These are phyloP conservation scores for Phataginus tetradactyla DNA, from an alignment of 2,797 vertebrate species.

Conservation along the genomic window DNA sequence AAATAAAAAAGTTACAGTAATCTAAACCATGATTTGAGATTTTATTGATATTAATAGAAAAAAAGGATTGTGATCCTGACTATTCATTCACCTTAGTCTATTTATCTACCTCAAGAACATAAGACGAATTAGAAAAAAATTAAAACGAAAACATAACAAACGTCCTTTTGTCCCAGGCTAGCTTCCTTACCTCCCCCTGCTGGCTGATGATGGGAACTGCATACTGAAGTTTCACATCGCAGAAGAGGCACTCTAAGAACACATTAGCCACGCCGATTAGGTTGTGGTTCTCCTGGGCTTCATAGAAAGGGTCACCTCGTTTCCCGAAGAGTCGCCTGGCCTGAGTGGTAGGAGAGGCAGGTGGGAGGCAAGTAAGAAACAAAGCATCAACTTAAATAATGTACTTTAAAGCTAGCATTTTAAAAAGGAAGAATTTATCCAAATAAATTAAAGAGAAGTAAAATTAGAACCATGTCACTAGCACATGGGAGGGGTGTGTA, in stretches of 20 bases:
- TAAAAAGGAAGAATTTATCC: background rate
- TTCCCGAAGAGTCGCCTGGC: slow-evolving; percentile 89
- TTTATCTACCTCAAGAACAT: background rate
- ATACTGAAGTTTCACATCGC: slow-evolving; percentile 96
- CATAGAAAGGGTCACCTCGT: slow-evolving; percentile 95
- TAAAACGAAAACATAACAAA: no score
- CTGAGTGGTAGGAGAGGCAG: slow-evolving; percentile 80
- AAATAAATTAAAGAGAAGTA: background rate
- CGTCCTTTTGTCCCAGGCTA: background rate
- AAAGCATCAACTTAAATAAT: slow-evolving; percentile 26
- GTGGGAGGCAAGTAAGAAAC: background rate
- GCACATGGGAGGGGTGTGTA: background rate
- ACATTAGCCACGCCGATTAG: slow-evolving; percentile 98
- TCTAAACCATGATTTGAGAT: background rate
- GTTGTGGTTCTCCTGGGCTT: slow-evolving; percentile 99
- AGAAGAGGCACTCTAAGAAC: slow-evolving; percentile 97
- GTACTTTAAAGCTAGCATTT: background rate
- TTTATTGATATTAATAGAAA: background rate
- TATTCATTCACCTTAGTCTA: background rate
- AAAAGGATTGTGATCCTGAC: background rate
- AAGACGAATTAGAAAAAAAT: background rate
- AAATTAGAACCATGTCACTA: background rate
- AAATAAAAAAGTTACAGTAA: background rate
- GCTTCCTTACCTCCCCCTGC: slow-evolving; percentile 94
- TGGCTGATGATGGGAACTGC: slow-evolving; percentile 99